These are phyloP conservation scores for Delia radicum DNA, from an alignment of 1,140 invertebrate species.

Conservation along the genomic window DNA sequence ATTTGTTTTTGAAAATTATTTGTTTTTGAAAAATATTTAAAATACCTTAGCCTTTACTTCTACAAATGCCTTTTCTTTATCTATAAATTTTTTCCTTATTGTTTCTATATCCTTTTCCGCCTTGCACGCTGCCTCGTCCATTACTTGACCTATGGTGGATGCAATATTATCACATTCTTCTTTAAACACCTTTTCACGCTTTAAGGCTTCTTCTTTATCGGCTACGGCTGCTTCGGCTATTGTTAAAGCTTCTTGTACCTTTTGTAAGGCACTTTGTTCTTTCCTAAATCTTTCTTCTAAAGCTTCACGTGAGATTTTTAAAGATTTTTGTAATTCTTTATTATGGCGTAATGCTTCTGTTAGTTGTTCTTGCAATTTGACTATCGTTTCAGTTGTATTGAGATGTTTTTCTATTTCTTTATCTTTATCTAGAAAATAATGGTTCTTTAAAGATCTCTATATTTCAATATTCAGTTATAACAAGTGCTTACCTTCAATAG, in stretches of 20 bases:
- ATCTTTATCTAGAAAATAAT: conserved; percentile 7
- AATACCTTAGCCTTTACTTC: neutral
- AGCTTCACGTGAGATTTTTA: conserved; percentile 34
- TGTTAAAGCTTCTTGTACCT: conserved; percentile 57
- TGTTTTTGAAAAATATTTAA: too few relatives aligned
- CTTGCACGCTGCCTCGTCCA: conserved; percentile 63
- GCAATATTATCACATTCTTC: conserved; percentile 42
- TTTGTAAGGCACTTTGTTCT: conserved; percentile 38
- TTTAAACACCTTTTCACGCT: conserved; percentile 39
- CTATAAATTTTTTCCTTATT: conserved; percentile 61
- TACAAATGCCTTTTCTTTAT: conserved; percentile 58
- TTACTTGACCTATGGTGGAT: conserved; percentile 55
- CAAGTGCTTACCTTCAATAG: conserved; percentile 6
- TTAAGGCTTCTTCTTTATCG: conserved; percentile 56
- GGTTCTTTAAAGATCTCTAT: neutral
- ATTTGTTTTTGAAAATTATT: neutral
- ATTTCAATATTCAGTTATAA: neutral
- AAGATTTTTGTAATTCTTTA: conserved; percentile 34
- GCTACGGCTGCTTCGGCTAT: conserved; percentile 58
- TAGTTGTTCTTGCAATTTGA: conserved; percentile 24
- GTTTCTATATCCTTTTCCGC: conserved; percentile 62
- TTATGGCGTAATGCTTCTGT: conserved; percentile 26
- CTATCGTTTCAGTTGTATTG: neutral
- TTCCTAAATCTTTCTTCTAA: conserved; percentile 23
- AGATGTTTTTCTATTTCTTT: neutral